Evolutionary conservation across 2,797 vertebrate genomes (phyloP).

Genomic region (Coregonus ussuriensis): DNA sequence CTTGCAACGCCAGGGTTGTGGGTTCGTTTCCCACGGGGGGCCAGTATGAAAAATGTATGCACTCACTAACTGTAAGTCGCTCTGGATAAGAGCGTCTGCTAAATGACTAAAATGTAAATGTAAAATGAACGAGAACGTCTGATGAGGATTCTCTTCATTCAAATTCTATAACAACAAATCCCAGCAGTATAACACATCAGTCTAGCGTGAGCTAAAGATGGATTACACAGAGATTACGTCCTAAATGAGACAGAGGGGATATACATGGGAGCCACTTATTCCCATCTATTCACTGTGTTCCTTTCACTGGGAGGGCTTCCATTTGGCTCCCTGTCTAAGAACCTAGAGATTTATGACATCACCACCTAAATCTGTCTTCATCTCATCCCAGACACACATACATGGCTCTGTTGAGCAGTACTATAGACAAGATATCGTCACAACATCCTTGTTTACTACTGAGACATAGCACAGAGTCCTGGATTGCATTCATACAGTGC

Average conservation of each 20-base stretch:
- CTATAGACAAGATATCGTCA: neutral
- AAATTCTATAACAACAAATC: neutral
- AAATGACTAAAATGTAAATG: no score
- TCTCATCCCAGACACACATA: neutral
- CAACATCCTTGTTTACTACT: neutral
- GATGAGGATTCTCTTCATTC: neutral
- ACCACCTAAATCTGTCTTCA: neutral
- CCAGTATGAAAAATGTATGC: no score
- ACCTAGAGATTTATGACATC: slow-evolving; percentile 5
- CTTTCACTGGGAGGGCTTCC: neutral
- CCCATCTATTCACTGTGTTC: slow-evolving; percentile 26
- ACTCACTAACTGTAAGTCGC: no score
- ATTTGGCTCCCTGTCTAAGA: slow-evolving; percentile 1
- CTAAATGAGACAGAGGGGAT: slow-evolving; percentile 37
- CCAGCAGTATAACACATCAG: slow-evolving; percentile 18
- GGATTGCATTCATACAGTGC: neutral
- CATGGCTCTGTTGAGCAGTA: neutral
- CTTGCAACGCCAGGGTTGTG: no score
- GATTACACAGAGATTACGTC: slow-evolving; percentile 64
- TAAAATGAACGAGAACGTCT: neutral
- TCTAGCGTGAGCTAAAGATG: slow-evolving; percentile 52
- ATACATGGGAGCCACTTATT: slow-evolving; percentile 48
- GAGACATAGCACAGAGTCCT: neutral
- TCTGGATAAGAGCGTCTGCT: no score
- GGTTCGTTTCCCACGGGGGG: no score